Base-by-base conservation (phyloP, 2,888 invertebrate genomes). In the Pristionchus japonicus region DNA sequence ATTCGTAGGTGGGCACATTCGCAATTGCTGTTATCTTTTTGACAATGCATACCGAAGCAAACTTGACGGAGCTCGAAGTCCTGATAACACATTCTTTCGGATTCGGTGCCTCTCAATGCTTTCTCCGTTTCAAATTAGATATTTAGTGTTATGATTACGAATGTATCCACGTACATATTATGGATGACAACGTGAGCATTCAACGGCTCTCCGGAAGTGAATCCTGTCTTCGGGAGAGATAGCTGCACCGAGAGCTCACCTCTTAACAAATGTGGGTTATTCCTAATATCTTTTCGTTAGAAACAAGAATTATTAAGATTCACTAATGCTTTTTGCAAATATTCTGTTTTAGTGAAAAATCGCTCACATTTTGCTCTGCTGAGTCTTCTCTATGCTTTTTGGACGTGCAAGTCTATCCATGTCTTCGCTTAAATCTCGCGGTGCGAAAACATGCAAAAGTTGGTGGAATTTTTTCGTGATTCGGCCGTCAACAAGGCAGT, bases 41-140 rank as follows among this genome's bases (percentile, higher is more conserved):
- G 0, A 64, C 85, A 43, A 85, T 85, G 34, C 23, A 64, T 2
- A 85, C 85, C 27, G 85, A 85, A 11, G 85, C 85, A 37, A 64
- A 85, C 40, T 85, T 85, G 15, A 85, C 85, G 9, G 85, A 85
- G 34, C n/a, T 40, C 7, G 85, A 64, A 27, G 85, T 64, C 40
- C 85, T 85, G n/a, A 64, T 20, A 49, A 49, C 4, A n/a, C 2
- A 47, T 17, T 4, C 4, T 9, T n/a, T 67, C 15, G 27, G 52
- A 20, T 20, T 4, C 20, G 17, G 3, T 52, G 52, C n/a, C n/a
- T n/a, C 23, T 52, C 17, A 23, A 31, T 34, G 40, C 40, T 17
- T 9, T 31, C 9, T 74, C n/a, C 37, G 23, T 40, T 74, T 74
- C 17, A 40, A 1, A 9, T 11, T 43, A 9, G 43, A 43, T 43